Evolutionary conservation across 2,797 vertebrate species (phyloP).

Genomic region (Notoglanidium macrostoma): DNA sequence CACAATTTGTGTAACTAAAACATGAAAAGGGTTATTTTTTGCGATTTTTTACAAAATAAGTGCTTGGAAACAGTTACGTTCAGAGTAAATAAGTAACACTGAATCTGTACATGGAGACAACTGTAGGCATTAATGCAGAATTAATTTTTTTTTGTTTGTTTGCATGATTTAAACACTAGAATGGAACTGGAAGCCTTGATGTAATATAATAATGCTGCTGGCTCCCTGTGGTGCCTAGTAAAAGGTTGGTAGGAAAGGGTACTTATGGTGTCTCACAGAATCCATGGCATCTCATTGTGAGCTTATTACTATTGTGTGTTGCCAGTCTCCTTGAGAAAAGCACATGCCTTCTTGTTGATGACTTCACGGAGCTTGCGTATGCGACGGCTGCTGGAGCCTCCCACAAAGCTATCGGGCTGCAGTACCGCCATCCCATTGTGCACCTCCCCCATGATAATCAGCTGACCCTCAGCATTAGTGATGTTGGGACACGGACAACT

Average conservation of each 20-base stretch:
- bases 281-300: conserved; percentile 32
- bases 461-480: conserved; percentile 81
- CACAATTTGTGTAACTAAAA: conserved; percentile 35
- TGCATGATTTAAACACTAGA: neutral
- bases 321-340: conserved; percentile 90
- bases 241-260: neutral
- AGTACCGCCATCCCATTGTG: conserved; percentile 94
- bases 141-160: conserved; percentile 4
- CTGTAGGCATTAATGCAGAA: conserved; percentile 14
- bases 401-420: conserved; percentile 92
- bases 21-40: conserved; percentile 60
- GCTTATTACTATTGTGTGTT: conserved; percentile 74
- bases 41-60: conserved; percentile 61
- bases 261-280: conserved; percentile 5
- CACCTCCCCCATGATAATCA: conserved; percentile 97
- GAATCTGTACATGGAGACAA: neutral
- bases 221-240: neutral
- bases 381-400: conserved; percentile 81
- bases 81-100: conserved; percentile 31
- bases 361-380: conserved; percentile 90
- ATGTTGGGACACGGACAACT: conserved; percentile 94
- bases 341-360: conserved; percentile 92
- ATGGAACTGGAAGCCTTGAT: neutral
- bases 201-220: neutral
- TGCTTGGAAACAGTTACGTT: conserved; percentile 48